Percentiles rank a stretch among this genome's conserved stretches.
Conservation (phyloP, 2,113 vertebrate genomes). For the Brienomyrus brachyistius region DNA sequence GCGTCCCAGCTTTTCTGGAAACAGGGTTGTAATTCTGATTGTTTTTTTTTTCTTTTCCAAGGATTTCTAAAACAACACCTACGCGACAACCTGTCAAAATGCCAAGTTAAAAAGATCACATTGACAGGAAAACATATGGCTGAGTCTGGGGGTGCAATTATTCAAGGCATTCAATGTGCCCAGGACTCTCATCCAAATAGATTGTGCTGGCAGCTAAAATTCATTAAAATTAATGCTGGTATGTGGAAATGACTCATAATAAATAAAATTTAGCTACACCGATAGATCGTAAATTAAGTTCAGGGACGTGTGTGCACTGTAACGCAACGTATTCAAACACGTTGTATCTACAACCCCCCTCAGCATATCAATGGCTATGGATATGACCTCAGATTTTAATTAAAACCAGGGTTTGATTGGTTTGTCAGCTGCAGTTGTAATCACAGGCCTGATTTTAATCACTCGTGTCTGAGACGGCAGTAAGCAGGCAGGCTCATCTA, state of each 20-base stretch:
- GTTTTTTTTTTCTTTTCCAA: background rate
- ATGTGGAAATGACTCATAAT: background rate
- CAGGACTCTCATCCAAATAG: background rate
- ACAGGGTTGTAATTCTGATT: background rate
- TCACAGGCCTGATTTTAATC: conserved; percentile 17
- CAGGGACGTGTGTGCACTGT: background rate
- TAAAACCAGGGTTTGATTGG: conserved; percentile 32
- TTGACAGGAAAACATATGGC: background rate
- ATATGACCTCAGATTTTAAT: conserved; percentile 4
- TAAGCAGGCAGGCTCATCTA: background rate
- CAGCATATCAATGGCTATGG: background rate
- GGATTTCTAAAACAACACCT: background rate
- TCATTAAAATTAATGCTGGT: background rate
- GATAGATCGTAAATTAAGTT: background rate
- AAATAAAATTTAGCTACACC: background rate
- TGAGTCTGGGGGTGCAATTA: background rate
- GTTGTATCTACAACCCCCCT: conserved; percentile 14
- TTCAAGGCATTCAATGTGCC: background rate
- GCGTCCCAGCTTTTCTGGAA: background rate
- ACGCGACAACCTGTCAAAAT: background rate
- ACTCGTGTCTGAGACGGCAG: background rate
- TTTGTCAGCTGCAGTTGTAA: conserved; percentile 33
- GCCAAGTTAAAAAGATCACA: background rate
- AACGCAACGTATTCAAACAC: background rate
- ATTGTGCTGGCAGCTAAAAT: background rate